Evolutionary conservation across 1,140 invertebrate species (phyloP).

Genomic region (Anadara kagoshimensis): DNA sequence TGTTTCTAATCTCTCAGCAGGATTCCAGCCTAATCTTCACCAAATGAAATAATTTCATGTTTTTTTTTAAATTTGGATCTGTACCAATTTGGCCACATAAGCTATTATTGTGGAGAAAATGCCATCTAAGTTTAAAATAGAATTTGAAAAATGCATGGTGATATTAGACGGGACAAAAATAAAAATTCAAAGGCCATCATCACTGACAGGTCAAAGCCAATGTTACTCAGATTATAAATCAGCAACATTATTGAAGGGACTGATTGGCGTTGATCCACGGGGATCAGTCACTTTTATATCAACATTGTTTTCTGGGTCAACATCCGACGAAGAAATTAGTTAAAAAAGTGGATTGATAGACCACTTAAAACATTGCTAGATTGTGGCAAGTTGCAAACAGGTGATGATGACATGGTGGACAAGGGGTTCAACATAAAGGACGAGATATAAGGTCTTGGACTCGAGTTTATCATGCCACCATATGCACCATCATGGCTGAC

Average conservation of each 20-base stretch:
- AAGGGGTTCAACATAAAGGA: constrained; percentile 25
- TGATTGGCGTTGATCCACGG: constrained; percentile 42
- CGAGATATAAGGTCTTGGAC: constrained; percentile 1
- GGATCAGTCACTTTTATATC: constrained; percentile 42
- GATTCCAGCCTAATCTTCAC: constrained; percentile 25
- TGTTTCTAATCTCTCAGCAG: constrained; percentile 20
- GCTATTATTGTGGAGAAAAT: constrained; percentile 22
- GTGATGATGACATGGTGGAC: constrained; percentile 25
- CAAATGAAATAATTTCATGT: constrained; percentile 40
- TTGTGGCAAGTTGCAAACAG: constrained; percentile 7
- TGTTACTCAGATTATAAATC: constrained; percentile 49
- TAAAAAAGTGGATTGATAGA: constrained; percentile 22
- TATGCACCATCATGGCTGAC: too few relatives aligned
- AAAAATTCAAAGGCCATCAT: constrained; percentile 21
- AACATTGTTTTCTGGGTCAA: constrained; percentile 45
- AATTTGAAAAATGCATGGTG: constrained; percentile 20
- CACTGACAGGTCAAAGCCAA: constrained; percentile 32
- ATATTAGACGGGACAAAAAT: constrained; percentile 36
- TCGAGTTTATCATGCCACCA: constrained; percentile 12
- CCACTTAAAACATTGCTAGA: not conserved
- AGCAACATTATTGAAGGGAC: constrained; percentile 39
- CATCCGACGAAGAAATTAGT: constrained; percentile 40
- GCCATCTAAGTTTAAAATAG: constrained; percentile 24
- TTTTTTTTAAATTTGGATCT: constrained; percentile 22
- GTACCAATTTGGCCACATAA: constrained; percentile 23